phyloP scores from a whole-genome alignment of 35 echinoderm and acorn worm species.

The Acanthaster planci region DNA sequence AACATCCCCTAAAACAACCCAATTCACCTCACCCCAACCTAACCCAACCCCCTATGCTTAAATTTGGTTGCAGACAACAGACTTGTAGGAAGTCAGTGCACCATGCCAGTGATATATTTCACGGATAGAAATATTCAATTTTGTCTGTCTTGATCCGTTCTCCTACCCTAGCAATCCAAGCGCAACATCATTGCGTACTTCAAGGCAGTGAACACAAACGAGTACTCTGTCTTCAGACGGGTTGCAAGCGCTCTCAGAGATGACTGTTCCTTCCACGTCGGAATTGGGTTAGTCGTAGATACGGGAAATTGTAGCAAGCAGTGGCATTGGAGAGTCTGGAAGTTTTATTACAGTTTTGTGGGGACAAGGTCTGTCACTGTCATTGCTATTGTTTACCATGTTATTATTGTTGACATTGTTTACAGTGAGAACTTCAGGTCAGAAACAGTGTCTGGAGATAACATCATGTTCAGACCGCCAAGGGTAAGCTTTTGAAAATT shows the following conservation, averaged over 20 bases:
- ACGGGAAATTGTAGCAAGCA: too few relatives aligned
- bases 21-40: too few relatives aligned
- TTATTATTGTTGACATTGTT: conserved; percentile 45
- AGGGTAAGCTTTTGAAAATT: conserved; percentile 73
- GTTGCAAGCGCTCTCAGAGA: conserved; percentile 83
- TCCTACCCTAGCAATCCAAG: conserved; percentile 69
- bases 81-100: too few relatives aligned
- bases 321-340: too few relatives aligned
- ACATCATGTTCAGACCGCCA: conserved; percentile 92
- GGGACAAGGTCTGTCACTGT: too few relatives aligned
- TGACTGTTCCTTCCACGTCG: conserved; percentile 87
- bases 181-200: conserved; percentile 82
- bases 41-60: too few relatives aligned
- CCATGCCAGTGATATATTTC: too few relatives aligned
- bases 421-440: conserved; percentile 80
- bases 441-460: conserved; percentile 72
- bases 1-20: too few relatives aligned
- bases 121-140: not conserved
- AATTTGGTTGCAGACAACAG: too few relatives aligned
- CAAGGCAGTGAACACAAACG: conserved; percentile 27
- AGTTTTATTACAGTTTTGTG: too few relatives aligned
- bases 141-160: not conserved
- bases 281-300: conserved; percentile 71
- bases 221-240: conserved; percentile 62
- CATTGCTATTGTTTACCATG: too few relatives aligned